Base-by-base conservation (phyloP, 2,113 vertebrate species). In the Tyto alba region DNA sequence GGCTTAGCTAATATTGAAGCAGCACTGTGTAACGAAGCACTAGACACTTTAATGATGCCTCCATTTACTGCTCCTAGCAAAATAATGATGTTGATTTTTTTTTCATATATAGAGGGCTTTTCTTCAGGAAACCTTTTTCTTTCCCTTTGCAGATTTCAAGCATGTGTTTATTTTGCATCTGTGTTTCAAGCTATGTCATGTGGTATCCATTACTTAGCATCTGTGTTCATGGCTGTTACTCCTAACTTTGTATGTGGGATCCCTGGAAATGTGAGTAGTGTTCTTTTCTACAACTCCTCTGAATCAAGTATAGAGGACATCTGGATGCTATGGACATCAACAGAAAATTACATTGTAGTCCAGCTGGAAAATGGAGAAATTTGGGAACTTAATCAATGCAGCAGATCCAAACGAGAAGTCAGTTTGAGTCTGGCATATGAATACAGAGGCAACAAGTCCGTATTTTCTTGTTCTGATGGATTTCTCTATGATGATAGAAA, bases 131-230 rank as follows among this genome's bases (percentile, higher is more conserved):
- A 38, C n/a, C 21, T 63, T 94, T 87, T 86, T 90, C 43, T 83
- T 88, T 89, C 90, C 73, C 32, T 93, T 95, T 94, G 43, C 96
- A 99, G 99, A 96, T 99, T 98, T 95, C 99, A 99, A 97, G 98
- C 98, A 84, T 98, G 98, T 93, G 85, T 99, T 76, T 99, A 99
- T 97, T 99, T 99, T 79, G 97, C 98, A 38, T 99, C 98, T 74
- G 98, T 98, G 85, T 99, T 99, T 98, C 99, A 99, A 97, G 97
- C 98, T 59, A 95, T 98, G 32, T 97, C 99, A 36, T 99, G 99
- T 93, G 99, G 99, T 52, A 99, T 99, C 95, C 99, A 99, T 94
- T 99, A 99, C 96, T 97, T 99, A 97, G 97, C 99, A 10, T 99
- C 99, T 10, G 99, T 99, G 56, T 99, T 99, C 96, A 96, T 99